Evolutionary conservation across 1,140 invertebrate genomes (phyloP).

Genomic region (Arion vulgaris): DNA sequence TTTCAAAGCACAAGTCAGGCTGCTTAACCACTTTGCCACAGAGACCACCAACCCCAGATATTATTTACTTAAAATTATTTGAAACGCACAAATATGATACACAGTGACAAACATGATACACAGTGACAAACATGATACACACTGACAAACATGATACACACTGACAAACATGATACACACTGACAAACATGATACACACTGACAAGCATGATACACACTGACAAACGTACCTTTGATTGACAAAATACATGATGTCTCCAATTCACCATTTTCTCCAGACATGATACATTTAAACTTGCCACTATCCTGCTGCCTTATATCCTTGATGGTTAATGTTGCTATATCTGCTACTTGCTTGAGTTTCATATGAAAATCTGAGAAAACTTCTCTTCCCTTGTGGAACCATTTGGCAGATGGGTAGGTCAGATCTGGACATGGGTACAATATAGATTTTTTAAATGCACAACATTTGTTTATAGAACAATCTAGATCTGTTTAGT

Average conservation of each 20-base stretch:
- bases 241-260: conserved; percentile 42
- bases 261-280: conserved; percentile 61
- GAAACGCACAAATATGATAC: no score
- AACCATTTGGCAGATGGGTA: conserved; percentile 56
- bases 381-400: conserved; percentile 57
- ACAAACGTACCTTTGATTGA: not conserved
- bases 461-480: no score
- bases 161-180: no score
- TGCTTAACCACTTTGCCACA: no score
- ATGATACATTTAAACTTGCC: conserved; percentile 67
- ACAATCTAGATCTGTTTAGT: no score
- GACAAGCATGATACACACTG: not conserved
- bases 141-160: no score
- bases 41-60: no score
- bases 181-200: no score
- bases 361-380: conserved; percentile 44
- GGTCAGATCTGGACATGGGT: not conserved
- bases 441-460: not conserved
- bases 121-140: no score
- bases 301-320: conserved; percentile 52
- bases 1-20: no score
- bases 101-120: no score
- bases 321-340: conserved; percentile 56
- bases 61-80: no score
- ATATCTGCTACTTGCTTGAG: conserved; percentile 58